Percentiles rank a stretch among this genome's conserved stretches.
Evolutionary conservation across 2,797 vertebrate species (phyloP).

Genomic region (Oryzias sinensis): DNA sequence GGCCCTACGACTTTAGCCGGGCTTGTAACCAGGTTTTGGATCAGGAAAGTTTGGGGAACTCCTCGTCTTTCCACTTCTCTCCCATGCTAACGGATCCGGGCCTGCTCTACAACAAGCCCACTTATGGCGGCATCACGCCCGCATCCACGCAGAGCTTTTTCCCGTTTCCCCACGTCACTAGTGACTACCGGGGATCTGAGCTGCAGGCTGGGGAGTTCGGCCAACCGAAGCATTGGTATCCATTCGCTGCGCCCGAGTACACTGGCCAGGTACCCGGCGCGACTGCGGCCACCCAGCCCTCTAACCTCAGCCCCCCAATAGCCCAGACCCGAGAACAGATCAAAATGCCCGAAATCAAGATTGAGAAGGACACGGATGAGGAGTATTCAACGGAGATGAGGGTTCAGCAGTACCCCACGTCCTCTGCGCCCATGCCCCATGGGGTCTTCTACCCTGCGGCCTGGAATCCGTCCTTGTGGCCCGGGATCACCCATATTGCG

Average conservation of each 20-base stretch:
- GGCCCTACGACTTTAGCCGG: slow-evolving; percentile 73
- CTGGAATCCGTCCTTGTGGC: slow-evolving; percentile 82
- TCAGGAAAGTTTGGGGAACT: slow-evolving; percentile 61
- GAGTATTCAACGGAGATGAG: slow-evolving; percentile 62
- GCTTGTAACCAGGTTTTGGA: slow-evolving; percentile 65
- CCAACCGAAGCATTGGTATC: slow-evolving; percentile 79
- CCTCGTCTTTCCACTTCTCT: slow-evolving; percentile 69
- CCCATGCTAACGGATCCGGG: slow-evolving; percentile 74
- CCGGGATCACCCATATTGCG: slow-evolving; percentile 70
- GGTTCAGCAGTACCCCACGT: slow-evolving; percentile 56
- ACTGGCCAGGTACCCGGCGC: slow-evolving; percentile 71
- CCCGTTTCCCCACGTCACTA: slow-evolving; percentile 63
- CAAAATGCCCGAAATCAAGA: slow-evolving; percentile 73
- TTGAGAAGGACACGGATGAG: slow-evolving; percentile 63
- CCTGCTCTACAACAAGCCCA: slow-evolving; percentile 73
- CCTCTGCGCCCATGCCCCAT: slow-evolving; percentile 61
- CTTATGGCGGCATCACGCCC: slow-evolving; percentile 69
- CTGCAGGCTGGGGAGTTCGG: slow-evolving; percentile 68
- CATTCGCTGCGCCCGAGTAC: slow-evolving; percentile 77
- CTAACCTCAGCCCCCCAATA: slow-evolving; percentile 66
- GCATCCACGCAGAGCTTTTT: slow-evolving; percentile 72
- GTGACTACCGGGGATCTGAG: slow-evolving; percentile 73
- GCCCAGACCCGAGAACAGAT: slow-evolving; percentile 75
- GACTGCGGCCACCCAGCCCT: slow-evolving; percentile 61
- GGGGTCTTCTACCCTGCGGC: slow-evolving; percentile 73